Conservation (phyloP, 2,113 vertebrate genomes). For the Bubalus kerabau region DNA sequence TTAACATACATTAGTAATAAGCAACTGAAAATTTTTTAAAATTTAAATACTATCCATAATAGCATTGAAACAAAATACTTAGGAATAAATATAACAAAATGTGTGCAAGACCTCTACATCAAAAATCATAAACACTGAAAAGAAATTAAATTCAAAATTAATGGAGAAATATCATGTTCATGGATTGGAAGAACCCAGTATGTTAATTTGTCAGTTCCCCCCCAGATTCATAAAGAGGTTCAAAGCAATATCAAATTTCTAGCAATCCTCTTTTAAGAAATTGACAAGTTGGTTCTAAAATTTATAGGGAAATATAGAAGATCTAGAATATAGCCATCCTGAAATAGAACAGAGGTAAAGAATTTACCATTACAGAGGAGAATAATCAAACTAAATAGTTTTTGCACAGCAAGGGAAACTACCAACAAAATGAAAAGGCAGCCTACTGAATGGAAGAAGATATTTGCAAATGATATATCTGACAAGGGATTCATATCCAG, state of each 20-base stretch:
- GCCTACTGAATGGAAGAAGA: neutral
- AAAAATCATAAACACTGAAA: neutral
- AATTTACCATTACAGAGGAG: neutral
- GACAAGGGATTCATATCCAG: neutral
- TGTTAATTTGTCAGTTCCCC: neutral
- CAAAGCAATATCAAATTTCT: neutral
- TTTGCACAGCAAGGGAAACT: neutral
- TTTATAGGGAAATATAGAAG: neutral
- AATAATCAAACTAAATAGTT: neutral
- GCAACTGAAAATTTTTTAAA: neutral
- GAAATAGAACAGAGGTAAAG: neutral
- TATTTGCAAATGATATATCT: neutral
- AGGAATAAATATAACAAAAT: neutral
- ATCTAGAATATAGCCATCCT: neutral
- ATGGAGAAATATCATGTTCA: neutral
- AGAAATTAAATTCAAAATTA: neutral
- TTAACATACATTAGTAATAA: neutral
- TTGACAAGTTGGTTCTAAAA: neutral
- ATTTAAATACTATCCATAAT: neutral
- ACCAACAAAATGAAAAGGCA: neutral
- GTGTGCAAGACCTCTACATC: neutral
- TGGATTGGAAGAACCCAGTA: neutral
- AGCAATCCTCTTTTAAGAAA: neutral
- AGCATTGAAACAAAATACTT: conserved; percentile 10
- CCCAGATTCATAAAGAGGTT: neutral